Evolutionary conservation across 2,797 vertebrate species (phyloP).

Genomic region (Octomys mimax): DNA sequence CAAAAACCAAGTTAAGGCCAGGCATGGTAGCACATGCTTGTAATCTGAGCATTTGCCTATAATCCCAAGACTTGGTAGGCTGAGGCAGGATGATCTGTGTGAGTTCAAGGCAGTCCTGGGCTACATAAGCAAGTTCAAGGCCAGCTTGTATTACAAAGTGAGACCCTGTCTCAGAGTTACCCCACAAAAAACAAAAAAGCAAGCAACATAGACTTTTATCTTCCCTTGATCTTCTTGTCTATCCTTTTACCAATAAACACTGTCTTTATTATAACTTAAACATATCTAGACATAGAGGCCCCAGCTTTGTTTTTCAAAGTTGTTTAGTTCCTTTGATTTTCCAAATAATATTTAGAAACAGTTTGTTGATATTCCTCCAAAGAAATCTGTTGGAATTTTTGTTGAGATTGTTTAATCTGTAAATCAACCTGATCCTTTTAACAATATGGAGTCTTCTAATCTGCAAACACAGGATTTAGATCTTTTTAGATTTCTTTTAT

Average conservation of each 20-base stretch:
- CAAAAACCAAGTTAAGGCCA: neutral
- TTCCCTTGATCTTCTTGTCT: neutral
- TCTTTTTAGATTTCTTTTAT: slow-evolving; percentile 11
- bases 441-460: neutral
- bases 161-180: neutral
- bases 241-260: neutral
- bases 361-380: neutral
- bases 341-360: slow-evolving; percentile 17
- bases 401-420: slow-evolving; percentile 17
- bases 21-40: neutral
- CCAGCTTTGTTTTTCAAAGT: slow-evolving; percentile 18
- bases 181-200: neutral
- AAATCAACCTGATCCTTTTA: slow-evolving; percentile 37
- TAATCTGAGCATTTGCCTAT: neutral
- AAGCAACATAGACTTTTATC: neutral
- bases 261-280: slow-evolving; percentile 37
- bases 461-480: neutral
- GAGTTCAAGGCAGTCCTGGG: neutral
- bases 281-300: slow-evolving; percentile 9
- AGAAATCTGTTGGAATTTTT: slow-evolving; percentile 5
- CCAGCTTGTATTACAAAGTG: neutral
- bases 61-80: neutral
- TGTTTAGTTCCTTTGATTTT: slow-evolving; percentile 52
- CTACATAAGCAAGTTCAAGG: neutral
- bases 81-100: neutral